Percentiles rank a stretch among this genome's conserved stretches.
These are phyloP conservation scores for Venustaconcha ellipsiformis DNA, from an alignment of 1,140 invertebrate genomes.

Conservation along the genomic window DNA sequence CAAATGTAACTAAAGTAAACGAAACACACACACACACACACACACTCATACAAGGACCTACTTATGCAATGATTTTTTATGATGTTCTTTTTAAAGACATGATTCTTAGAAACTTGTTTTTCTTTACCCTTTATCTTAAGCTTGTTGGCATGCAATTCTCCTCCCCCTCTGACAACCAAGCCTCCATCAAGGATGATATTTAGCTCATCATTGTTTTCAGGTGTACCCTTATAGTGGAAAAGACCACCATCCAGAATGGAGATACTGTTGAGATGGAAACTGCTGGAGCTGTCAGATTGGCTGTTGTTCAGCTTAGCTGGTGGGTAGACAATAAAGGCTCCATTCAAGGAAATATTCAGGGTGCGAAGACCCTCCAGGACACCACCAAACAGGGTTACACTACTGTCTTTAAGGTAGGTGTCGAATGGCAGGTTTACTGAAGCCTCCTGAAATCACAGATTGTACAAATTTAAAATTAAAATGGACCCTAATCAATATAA, in stretches of 20 bases:
- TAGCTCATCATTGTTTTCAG: constrained; percentile 40
- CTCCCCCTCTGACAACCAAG: constrained; percentile 49
- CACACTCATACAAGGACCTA: not conserved
- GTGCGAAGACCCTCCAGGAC: constrained; percentile 48
- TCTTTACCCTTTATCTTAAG: constrained; percentile 30
- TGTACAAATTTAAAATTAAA: too few species aligned
- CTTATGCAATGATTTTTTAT: not conserved
- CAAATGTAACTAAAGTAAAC: not conserved
- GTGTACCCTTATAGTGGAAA: constrained; percentile 45
- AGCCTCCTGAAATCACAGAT: constrained; percentile 34
- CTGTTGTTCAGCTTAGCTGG: constrained; percentile 31
- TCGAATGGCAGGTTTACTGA: constrained; percentile 55
- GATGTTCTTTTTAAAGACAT: not conserved
- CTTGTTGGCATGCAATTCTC: constrained; percentile 46
- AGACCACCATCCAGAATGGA: constrained; percentile 53
- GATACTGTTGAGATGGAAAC: constrained; percentile 48
- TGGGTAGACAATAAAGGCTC: constrained; percentile 47
- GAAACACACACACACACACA: not conserved
- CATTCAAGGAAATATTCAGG: constrained; percentile 53
- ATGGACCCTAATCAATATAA: too few species aligned
- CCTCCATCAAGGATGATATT: constrained; percentile 40
- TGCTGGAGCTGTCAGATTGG: constrained; percentile 15
- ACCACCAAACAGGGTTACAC: constrained; percentile 50
- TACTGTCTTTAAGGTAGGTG: constrained; percentile 45
- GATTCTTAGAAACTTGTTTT: not conserved